Percentiles rank a stretch among this genome's conserved stretches.
Conservation (phyloP, 2,113 vertebrate genomes). For the Leucopsar rothschildi region DNA sequence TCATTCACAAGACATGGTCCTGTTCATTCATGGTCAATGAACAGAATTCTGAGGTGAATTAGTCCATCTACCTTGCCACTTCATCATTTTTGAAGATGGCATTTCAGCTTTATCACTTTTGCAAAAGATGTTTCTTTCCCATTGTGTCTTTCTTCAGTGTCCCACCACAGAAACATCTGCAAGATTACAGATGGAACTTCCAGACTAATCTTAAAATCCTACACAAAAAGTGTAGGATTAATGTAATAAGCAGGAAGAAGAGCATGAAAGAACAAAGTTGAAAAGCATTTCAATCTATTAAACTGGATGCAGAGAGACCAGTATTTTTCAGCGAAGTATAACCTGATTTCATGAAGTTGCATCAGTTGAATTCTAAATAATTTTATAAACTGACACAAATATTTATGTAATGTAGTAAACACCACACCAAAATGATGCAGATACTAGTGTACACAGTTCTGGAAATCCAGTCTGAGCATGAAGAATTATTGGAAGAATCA, state of each 20-base stretch:
- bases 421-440: neutral
- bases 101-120: neutral
- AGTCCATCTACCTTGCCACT: neutral
- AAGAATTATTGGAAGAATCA: neutral
- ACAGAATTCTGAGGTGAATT: neutral
- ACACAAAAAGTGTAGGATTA: neutral
- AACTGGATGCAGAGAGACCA: rapidly evolving
- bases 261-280: neutral
- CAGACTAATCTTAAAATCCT: neutral
- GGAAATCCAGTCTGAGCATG: neutral
- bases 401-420: neutral
- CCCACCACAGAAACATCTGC: neutral
- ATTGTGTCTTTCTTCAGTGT: neutral
- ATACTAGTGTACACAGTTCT: neutral
- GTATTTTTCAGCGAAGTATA: neutral
- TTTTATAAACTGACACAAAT: neutral
- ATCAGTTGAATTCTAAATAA: neutral
- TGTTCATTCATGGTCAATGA: neutral
- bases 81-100: neutral
- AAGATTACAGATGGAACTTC: neutral
- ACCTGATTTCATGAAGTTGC: neutral
- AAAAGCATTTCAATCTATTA: neutral
- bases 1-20: neutral
- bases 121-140: neutral
- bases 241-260: neutral